Evolutionary conservation across 53 echinoderm and acorn worm genomes (phyloP), one percentile per base, ranked within the genome.

Genomic region (Pentamera pediparva): DNA sequence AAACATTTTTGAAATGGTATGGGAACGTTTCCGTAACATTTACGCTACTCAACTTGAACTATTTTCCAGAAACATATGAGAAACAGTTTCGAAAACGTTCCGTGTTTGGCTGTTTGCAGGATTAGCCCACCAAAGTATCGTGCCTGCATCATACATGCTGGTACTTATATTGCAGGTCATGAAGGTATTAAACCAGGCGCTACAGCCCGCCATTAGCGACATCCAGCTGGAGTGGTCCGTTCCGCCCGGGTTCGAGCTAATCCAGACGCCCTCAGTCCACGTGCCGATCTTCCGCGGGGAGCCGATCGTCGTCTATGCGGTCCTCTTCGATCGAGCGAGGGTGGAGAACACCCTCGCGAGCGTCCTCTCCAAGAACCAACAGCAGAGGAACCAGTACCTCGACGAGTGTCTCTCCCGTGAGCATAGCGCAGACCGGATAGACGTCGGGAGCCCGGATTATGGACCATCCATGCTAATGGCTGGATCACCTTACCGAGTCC

Each of bases 201-300:
- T 96, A n/a, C 96, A 91, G 38, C 96, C 96, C 1, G 85, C 83
- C 56, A 90, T 96, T 37, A 96, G 96, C 59, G 91, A 96, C 61
- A 78, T 96, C 39, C 72, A 78, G 7, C 56, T 91, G 3, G 87
- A 88, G 7, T 96, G 96, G 96, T 71, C 80, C 31, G 55, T 96
- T 8, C 96, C 96, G 1, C 76, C 81, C 7, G 96, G 96, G 10
- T 82, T 96, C 1, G 96, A 96, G 61, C 79, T 91, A 3, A 79
- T 87, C 11, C 90, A 96, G 54, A 85, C 91, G 8, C 91, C 91
- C 6, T 30, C 69, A 15, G 71, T 88, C 35, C 91, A 87, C n/a
- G 73, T 87, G 37, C 79, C 90, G 3, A 80, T 85, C 54, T 39
- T 82, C 36, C 77, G 81, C 15, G 91, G 91, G 8, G 96, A 96